Base-by-base conservation (phyloP, 2,888 invertebrate species). In the Bembecia ichneumoniformis region DNA sequence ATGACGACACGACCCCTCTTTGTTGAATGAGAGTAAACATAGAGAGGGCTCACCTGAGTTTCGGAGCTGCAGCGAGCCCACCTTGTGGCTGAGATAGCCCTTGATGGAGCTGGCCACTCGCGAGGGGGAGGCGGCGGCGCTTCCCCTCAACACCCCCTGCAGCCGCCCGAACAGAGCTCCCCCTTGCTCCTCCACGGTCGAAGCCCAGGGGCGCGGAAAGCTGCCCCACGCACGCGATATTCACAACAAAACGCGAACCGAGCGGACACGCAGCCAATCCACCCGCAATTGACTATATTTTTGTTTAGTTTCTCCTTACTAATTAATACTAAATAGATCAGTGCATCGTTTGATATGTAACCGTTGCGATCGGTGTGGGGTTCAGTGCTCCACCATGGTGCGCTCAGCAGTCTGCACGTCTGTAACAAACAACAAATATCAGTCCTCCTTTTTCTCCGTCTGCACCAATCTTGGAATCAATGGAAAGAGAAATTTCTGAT, bases 21-120 rank as follows among this genome's bases (percentile, higher is more conserved):
- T 74, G 66, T 71, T 62, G 63, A 72, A 70, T 67, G 68, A 68
- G 69, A 64, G 44, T 71, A 78, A 81, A 82, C 73, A 28, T 9
- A 28, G 28, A 28, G 28, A 28, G 7, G 44, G 63, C 90, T 88
- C 65, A 93, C 93, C 93, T 91, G 93, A 91, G 71, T 93, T 93
- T 70, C 91, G 89, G 48, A 90, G 88, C 82, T 91, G 89, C 74
- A 91, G 87, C 72, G 90, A 89, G 77, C 90, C 87, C 77, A 92
- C 88, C 69, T 91, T 90, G 80, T 89, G 90, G 71, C 90, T 87
- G 63, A 93, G 89, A 88, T 90, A 92, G 67, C 93, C 93, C 74
- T 90, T 89, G 80, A 93, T 90, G 82, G 92, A 92, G 83, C 88
- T 90, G 75, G 93, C 92, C 71, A 92, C 91, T 66, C 91, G 89